These are phyloP conservation scores for Saccopteryx leptura DNA, from an alignment of 2,113 vertebrate genomes.

Conservation along the genomic window DNA sequence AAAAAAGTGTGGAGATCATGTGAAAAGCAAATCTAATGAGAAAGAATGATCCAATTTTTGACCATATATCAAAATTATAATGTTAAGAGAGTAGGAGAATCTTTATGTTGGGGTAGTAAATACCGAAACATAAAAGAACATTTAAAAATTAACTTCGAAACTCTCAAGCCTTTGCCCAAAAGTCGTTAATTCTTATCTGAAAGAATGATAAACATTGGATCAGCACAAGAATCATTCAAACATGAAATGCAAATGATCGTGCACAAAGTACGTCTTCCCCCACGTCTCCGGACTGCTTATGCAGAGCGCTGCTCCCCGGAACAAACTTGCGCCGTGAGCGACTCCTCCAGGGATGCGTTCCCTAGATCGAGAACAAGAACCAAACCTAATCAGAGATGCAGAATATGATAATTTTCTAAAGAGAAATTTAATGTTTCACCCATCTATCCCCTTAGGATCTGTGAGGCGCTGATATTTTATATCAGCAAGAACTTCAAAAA, in stretches of 20 bases:
- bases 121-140: background rate
- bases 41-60: slow-evolving; percentile 8
- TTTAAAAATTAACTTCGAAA: slow-evolving; percentile 46
- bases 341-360: background rate
- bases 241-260: slow-evolving; percentile 47
- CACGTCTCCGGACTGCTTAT: slow-evolving; percentile 33
- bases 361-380: slow-evolving; percentile 71
- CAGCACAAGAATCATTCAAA: slow-evolving; percentile 45
- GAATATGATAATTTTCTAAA: slow-evolving; percentile 78
- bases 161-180: background rate
- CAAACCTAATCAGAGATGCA: slow-evolving; percentile 71
- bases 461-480: slow-evolving; percentile 54
- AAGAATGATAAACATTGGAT: slow-evolving; percentile 29
- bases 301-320: background rate
- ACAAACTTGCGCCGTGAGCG: slow-evolving; percentile 50
- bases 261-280: background rate
- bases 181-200: slow-evolving; percentile 39
- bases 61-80: background rate
- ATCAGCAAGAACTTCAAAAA: slow-evolving; percentile 66
- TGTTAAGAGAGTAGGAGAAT: background rate
- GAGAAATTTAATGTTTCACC: slow-evolving; percentile 57
- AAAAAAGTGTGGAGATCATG: background rate
- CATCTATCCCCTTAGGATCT: slow-evolving; percentile 57
- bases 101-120: background rate
- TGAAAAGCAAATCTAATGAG: background rate